Conservation (phyloP, 2,113 vertebrate species). For the Stigmatopora nigra region DNA sequence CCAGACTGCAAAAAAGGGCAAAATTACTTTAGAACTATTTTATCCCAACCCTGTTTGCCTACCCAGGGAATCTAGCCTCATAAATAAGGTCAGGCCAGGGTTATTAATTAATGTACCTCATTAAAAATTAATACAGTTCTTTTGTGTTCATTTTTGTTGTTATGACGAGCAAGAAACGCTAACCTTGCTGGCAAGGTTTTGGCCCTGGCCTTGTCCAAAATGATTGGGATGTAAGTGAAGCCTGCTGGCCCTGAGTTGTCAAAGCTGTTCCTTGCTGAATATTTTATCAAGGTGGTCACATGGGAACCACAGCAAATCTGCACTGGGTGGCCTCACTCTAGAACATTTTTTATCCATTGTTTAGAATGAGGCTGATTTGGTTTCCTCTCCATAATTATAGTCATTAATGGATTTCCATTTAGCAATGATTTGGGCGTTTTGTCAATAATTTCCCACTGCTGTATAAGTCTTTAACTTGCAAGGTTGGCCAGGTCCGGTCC, state of each 20-base stretch:
- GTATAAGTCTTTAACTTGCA: background rate
- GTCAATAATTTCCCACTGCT: conserved; percentile 19
- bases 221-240: conserved; percentile 31
- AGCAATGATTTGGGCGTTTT: conserved; percentile 21
- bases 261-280: conserved; percentile 33
- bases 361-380: conserved; percentile 49
- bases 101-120: conserved; percentile 53
- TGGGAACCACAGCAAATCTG: conserved; percentile 17
- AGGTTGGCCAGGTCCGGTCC: too few relatives aligned
- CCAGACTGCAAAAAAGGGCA: conserved; percentile 8
- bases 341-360: background rate
- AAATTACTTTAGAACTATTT: conserved; percentile 35
- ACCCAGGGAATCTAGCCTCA: conserved; percentile 15
- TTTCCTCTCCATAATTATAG: conserved; percentile 38
- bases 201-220: conserved; percentile 11
- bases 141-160: conserved; percentile 23
- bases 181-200: background rate
- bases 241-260: conserved; percentile 16
- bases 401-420: conserved; percentile 31
- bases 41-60: conserved; percentile 15
- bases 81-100: conserved; percentile 41
- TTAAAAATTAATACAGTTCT: conserved; percentile 48
- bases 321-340: conserved; percentile 25
- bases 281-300: conserved; percentile 38
- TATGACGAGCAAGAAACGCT: background rate